Evolutionary conservation across 2,113 vertebrate species (phyloP).

Genomic region (Corydoras sp.): DNA sequence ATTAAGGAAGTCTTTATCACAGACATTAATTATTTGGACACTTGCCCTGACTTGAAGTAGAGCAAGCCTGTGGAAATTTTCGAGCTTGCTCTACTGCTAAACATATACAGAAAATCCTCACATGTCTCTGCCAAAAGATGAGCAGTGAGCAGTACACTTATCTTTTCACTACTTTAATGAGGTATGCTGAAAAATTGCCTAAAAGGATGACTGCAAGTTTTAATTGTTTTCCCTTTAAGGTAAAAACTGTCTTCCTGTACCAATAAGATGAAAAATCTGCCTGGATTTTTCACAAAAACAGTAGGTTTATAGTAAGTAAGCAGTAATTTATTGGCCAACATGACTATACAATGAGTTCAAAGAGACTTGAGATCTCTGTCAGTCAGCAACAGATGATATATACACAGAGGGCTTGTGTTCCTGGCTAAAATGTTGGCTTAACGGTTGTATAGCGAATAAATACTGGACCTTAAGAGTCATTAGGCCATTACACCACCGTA

Average conservation of each 20-base stretch:
- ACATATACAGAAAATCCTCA: slow-evolving; percentile 40
- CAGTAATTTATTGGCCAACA: too few species aligned
- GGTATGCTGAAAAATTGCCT: slow-evolving; percentile 56
- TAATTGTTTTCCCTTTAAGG: slow-evolving; percentile 41
- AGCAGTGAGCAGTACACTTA: slow-evolving; percentile 49
- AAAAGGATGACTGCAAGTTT: slow-evolving; percentile 58
- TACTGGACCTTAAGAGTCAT: too few species aligned
- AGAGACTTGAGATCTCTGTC: slow-evolving; percentile 26
- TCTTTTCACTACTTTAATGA: slow-evolving; percentile 60
- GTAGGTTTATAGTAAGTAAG: too few species aligned
- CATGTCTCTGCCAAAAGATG: slow-evolving; percentile 53
- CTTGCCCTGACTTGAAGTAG: too few species aligned
- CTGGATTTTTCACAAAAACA: slow-evolving; percentile 50
- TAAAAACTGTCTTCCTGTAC: slow-evolving; percentile 48
- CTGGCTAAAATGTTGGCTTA: slow-evolving; percentile 21
- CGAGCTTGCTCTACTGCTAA: slow-evolving; percentile 16
- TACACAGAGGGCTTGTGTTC: slow-evolving; percentile 37
- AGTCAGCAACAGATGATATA: slow-evolving; percentile 50
- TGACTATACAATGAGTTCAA: too few species aligned
- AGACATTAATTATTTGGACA: slow-evolving; percentile 30
- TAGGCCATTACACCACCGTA: too few species aligned
- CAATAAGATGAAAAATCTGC: slow-evolving; percentile 55
- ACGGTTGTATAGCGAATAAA: too few species aligned
- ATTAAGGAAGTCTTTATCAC: slow-evolving; percentile 28
- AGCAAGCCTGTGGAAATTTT: slow-evolving; percentile 9